Conservation (phyloP, 1,140 invertebrate species). For the Pygmarrhopalites habei region DNA sequence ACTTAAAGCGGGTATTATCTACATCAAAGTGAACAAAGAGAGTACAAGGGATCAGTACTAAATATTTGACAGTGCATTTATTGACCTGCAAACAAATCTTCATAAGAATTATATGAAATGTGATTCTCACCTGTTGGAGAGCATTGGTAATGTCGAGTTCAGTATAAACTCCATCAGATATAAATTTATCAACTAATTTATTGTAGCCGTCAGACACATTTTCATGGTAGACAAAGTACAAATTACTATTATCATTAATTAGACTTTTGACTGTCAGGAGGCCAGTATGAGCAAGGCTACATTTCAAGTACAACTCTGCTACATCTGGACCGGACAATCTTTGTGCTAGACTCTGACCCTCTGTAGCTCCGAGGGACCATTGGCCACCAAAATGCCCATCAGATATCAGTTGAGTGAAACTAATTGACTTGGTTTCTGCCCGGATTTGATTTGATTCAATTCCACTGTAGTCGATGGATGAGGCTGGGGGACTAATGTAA, state of each 20-base stretch:
- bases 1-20: slow-evolving; percentile 76
- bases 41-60: too few species aligned
- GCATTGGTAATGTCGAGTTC: slow-evolving; percentile 83
- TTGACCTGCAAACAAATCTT: too few species aligned
- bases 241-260: slow-evolving; percentile 18
- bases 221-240: slow-evolving; percentile 28
- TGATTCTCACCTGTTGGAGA: slow-evolving; percentile 63
- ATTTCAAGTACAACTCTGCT: not conserved
- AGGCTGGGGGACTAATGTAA: not conserved
- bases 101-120: too few species aligned
- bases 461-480: not conserved
- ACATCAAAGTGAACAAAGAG: slow-evolving; percentile 12
- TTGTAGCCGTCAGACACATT: not conserved
- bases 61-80: too few species aligned
- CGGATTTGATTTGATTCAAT: not conserved
- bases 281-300: slow-evolving; percentile 8
- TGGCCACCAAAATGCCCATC: not conserved
- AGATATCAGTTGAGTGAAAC: not conserved
- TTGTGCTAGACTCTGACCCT: not conserved
- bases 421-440: not conserved
- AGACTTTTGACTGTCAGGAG: not conserved
- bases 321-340: not conserved
- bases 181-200: slow-evolving; percentile 8
- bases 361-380: not conserved
- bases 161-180: slow-evolving; percentile 57